Percentiles rank a stretch among this genome's conserved stretches.
These are phyloP conservation scores for Pollicipes pollicipes DNA, from an alignment of 1,140 invertebrate genomes.

Conservation along the genomic window DNA sequence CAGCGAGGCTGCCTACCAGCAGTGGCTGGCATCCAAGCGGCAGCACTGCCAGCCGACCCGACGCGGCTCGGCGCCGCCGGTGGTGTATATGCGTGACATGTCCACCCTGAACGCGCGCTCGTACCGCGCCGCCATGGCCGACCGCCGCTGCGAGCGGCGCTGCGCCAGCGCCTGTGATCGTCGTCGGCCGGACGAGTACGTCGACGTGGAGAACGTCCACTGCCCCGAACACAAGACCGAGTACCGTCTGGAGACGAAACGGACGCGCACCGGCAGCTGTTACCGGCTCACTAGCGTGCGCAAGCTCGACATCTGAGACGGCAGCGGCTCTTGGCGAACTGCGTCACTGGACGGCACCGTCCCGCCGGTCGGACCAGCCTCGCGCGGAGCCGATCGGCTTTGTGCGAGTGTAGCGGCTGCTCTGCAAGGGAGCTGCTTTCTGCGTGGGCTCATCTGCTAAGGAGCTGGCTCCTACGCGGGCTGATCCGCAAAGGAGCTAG, in stretches of 20 bases:
- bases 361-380: too few relatives aligned
- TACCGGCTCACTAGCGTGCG: background rate
- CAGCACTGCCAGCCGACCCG: background rate
- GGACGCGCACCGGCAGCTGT: background rate
- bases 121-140: background rate
- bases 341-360: too few relatives aligned
- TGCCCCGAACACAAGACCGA: background rate
- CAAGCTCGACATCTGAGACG: background rate
- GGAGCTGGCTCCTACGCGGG: too few relatives aligned
- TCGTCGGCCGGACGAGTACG: background rate
- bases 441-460: too few relatives aligned
- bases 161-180: background rate
- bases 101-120: background rate
- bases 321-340: too few relatives aligned
- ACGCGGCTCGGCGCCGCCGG: too few relatives aligned
- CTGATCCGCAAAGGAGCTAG: too few relatives aligned
- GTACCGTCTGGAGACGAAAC: background rate
- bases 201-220: background rate
- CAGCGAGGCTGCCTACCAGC: background rate
- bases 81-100: background rate
- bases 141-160: too few relatives aligned
- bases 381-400: too few relatives aligned
- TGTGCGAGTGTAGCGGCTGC: too few relatives aligned
- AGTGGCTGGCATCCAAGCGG: background rate
- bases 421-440: too few relatives aligned